Base-by-base conservation (phyloP, 2,888 invertebrate genomes). In the Automeris io region DNA sequence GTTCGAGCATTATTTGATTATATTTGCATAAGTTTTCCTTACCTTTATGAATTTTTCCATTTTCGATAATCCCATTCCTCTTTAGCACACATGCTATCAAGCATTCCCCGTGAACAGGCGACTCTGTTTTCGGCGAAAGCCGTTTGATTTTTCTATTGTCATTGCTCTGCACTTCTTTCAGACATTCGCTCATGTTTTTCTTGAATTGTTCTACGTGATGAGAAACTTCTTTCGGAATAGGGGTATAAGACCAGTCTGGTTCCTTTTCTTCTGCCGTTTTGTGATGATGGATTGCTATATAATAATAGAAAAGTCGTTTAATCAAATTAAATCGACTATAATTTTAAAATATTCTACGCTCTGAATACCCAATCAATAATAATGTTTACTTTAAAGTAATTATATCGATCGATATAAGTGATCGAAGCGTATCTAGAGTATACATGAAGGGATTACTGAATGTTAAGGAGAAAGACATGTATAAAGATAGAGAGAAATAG, bases 241-340 rank as follows among this genome's bases (percentile, higher is more conserved):
- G 36, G 35, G 54, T 70, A 52, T 83, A 92, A 88, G 88, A 74
- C 98, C 80, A 79, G 41, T 80, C 76, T 0, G 80, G 79, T 1
- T 64, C 66, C 2, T 36, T 47, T 5, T 61, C 57, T 19, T 67
- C 61, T 0, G 49, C 51, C 3, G 37, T 55, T 37, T 53, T 49
- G 8, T 46, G 45, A 19, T n/a, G 13, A n/a, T 45, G 43, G 11
- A 43, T 41, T 38, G 40, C 39, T 49, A 34, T 11, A 6, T 0
- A n/a, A 8, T 4, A 5, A 2, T 7, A 5, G 9, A 32, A 2
- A 16, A 7, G 3, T 5, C n/a, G 6, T 2, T 2, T 11, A 18
- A 18, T 12, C 2, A 6, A 31, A n/a, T n/a, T n/a, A n/a, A n/a
- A n/a, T n/a, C n/a, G n/a, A n/a, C n/a, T n/a, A n/a, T n/a, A n/a